phyloP scores from a whole-genome alignment of 2,797 vertebrate genomes.

The Takifugu ocellatus region DNA sequence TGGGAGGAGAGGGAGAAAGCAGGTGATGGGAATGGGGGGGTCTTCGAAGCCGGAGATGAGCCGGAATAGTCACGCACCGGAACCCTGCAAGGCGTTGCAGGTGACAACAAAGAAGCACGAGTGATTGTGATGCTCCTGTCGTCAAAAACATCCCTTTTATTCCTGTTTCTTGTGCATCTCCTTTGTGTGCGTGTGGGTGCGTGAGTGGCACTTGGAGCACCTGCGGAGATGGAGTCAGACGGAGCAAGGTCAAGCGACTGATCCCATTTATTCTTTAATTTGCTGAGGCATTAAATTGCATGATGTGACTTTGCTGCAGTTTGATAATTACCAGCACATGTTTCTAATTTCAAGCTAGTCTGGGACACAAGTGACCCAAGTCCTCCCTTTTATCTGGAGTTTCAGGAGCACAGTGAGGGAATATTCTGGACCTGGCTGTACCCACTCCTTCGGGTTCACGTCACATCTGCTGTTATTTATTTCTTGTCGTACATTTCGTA shows the following conservation, averaged over 20 bases:
- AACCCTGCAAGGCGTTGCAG: conserved; percentile 71
- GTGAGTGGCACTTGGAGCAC: conserved; percentile 41
- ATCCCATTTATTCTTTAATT: conserved; percentile 79
- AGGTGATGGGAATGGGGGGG: conserved; percentile 71
- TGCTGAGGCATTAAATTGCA: conserved; percentile 81
- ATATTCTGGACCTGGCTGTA: too few species aligned
- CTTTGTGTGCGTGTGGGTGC: neutral
- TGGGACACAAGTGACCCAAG: conserved; percentile 79
- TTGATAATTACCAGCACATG: conserved; percentile 84
- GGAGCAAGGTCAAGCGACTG: conserved; percentile 77
- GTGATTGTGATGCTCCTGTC: neutral
- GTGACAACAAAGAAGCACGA: conserved; percentile 70
- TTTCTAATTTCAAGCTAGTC: conserved; percentile 80
- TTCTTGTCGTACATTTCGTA: conserved; percentile 2
- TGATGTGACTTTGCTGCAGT: conserved; percentile 77
- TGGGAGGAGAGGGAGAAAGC: conserved; percentile 49
- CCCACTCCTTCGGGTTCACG: too few species aligned
- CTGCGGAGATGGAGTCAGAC: conserved; percentile 64
- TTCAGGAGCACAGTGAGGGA: conserved; percentile 27
- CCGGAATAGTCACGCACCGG: conserved; percentile 74
- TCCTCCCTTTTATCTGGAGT: conserved; percentile 68
- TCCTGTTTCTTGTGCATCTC: neutral
- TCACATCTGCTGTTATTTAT: neutral
- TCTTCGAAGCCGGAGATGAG: conserved; percentile 92
- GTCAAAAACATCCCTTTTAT: too few species aligned